Evolutionary conservation across 2,113 vertebrate species (phyloP), one percentile per base, ranked within the genome.

Genomic region (Hippocampus comes): DNA sequence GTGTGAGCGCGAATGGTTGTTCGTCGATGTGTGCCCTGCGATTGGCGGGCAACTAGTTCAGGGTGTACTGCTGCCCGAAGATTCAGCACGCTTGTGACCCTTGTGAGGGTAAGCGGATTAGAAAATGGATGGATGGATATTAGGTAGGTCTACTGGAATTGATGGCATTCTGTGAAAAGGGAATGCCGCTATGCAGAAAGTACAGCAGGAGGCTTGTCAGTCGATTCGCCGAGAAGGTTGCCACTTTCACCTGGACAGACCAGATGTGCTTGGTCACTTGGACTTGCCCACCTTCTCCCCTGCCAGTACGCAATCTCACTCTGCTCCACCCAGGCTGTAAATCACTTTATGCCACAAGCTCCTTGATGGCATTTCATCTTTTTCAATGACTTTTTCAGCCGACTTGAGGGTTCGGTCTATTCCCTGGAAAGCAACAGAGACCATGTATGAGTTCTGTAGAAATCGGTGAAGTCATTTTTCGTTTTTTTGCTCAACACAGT

Each of bases 241-340:
- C 21, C 48, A 66, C 78, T 83, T 84, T 82, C 82, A 71, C 64
- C 66, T 41, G 25, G 21, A 67, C 38, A 73, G 84, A 79, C 41
- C 87, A 85, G 68, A n/a, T n/a, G n/a, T n/a, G n/a, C n/a, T n/a
- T n/a, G n/a, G n/a, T n/a, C n/a, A n/a, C n/a, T n/a, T n/a, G n/a
- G n/a, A 18, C 67, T 77, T 67, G 63, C 67, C 78, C 63, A 30
- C 30, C 21, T 17, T 66, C 63, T 34, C 42, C 25, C 25, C 20
- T 66, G 48, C 43, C 41, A 27, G 25, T 49, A 56, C 21, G n/a
- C 21, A 63, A 74, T 53, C 34, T 71, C 60, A 64, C 27, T 42
- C n/a, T 77, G 46, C 56, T 72, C 70, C 78, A 82, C 77, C 78
- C 56, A 76, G 53, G 59, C 68, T 66, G 49, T 77, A 72, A 71